phyloP scores from a whole-genome alignment of 2,888 invertebrate species.

The Smittia aterrima region DNA sequence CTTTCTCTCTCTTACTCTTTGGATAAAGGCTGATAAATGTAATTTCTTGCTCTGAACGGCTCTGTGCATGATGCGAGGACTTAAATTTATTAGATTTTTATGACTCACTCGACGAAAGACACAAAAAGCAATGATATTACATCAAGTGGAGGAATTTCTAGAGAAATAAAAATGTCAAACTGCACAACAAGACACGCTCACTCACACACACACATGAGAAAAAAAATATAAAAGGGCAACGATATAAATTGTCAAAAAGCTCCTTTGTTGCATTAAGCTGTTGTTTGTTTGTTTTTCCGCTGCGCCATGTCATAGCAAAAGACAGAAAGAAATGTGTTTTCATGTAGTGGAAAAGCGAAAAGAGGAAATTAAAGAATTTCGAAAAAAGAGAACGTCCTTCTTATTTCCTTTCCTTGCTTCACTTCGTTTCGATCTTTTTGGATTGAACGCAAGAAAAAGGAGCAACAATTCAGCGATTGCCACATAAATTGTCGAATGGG shows the following conservation, averaged over 20 bases:
- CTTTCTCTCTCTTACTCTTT: not conserved
- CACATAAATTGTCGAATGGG: not conserved
- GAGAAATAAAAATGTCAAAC: conserved; percentile 23
- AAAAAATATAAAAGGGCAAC: conserved; percentile 16
- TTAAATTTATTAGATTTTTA: conserved; percentile 40
- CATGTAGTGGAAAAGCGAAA: conserved; percentile 2
- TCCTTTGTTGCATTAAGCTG: conserved; percentile 21
- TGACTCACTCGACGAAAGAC: conserved; percentile 25
- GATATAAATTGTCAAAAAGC: conserved; percentile 24
- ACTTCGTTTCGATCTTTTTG: not conserved
- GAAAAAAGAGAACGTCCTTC: not conserved
- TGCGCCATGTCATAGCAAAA: not conserved
- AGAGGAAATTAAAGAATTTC: conserved; percentile 17
- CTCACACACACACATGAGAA: not conserved
- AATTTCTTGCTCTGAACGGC: conserved; percentile 12
- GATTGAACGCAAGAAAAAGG: not conserved
- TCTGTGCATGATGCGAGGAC: not conserved
- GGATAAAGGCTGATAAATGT: conserved; percentile 33
- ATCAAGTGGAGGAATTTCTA: conserved; percentile 14
- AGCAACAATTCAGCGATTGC: conserved; percentile 10
- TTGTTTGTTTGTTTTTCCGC: conserved; percentile 12
- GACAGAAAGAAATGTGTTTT: not conserved
- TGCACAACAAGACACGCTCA: conserved; percentile 15
- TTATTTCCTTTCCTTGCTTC: conserved; percentile 4
- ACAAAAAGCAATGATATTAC: conserved; percentile 21